Percentiles rank a stretch among this genome's conserved stretches.
Evolutionary conservation across 2,797 vertebrate genomes (phyloP).

Genomic region (Anomalospiza imberbis): DNA sequence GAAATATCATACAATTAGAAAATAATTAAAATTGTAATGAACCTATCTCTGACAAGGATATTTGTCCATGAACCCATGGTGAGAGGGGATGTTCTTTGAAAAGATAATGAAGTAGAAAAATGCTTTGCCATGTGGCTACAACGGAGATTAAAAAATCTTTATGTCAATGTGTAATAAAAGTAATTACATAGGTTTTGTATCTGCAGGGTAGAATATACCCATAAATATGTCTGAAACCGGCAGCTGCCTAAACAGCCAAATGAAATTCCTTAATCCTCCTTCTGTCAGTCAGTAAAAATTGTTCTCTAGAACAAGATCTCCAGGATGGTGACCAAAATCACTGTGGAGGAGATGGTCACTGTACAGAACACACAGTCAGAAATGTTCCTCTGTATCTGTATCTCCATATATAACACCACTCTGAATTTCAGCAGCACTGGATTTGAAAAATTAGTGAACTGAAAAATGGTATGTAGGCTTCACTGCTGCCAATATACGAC

Average conservation of each 20-base stretch:
- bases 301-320: not conserved
- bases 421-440: not conserved
- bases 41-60: not conserved
- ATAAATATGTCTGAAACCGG: not conserved
- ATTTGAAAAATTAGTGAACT: not conserved
- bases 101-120: not conserved
- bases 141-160: not conserved
- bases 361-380: not conserved
- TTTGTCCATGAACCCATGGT: not conserved
- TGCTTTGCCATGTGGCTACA: not conserved
- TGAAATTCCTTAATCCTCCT: not conserved
- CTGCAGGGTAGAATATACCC: not conserved
- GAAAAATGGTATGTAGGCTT: not conserved
- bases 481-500: not conserved
- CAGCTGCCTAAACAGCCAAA: not conserved
- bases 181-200: not conserved
- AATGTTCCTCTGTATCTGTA: not conserved
- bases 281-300: not conserved
- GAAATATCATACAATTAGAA: not conserved
- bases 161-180: not conserved
- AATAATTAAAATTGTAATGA: conserved; percentile 37
- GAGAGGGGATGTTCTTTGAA: not conserved
- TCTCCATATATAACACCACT: not conserved
- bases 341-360: not conserved
- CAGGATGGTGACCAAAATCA: not conserved